phyloP scores from a whole-genome alignment of 2,888 invertebrate genomes.

The Parascotia fuliginaria region DNA sequence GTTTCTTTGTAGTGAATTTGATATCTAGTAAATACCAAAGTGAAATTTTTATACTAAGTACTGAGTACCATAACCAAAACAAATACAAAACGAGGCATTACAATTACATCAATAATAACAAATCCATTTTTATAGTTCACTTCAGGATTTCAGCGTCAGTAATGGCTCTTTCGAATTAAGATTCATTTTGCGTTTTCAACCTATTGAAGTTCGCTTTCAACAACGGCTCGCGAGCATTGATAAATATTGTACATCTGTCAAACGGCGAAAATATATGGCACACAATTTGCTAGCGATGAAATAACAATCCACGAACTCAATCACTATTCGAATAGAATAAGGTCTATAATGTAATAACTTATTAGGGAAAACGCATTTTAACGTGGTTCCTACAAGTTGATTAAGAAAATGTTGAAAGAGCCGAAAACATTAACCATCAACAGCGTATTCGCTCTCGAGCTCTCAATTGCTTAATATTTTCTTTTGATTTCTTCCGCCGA shows the following conservation, averaged over 20 bases:
- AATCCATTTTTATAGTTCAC: too few relatives aligned
- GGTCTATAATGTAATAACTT: conserved; percentile 27
- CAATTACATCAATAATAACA: too few relatives aligned
- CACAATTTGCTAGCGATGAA: conserved; percentile 35
- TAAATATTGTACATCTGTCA: conserved; percentile 74
- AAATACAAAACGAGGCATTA: too few relatives aligned
- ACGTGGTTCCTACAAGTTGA: conserved; percentile 12
- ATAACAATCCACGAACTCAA: conserved; percentile 20
- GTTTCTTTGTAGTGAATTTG: too few relatives aligned
- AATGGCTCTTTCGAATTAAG: conserved; percentile 55
- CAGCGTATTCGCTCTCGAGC: conserved; percentile 3
- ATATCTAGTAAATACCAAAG: too few relatives aligned
- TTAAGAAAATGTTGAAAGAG: conserved; percentile 10
- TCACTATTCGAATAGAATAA: conserved; percentile 34
- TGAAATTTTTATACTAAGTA: too few relatives aligned
- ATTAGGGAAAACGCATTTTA: conserved; percentile 23
- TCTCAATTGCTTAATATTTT: conserved; percentile 13
- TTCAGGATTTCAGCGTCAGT: neutral
- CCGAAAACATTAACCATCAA: conserved; percentile 11
- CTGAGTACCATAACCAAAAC: too few relatives aligned
- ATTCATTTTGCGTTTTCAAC: conserved; percentile 61
- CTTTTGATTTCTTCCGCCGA: conserved; percentile 18
- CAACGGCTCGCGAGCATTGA: conserved; percentile 64
- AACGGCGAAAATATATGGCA: conserved; percentile 55
- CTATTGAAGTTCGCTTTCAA: conserved; percentile 69